Evolutionary conservation across 2,113 vertebrate species (phyloP), one percentile per base, ranked within the genome.

Genomic region (Pelecanoides urinatrix): DNA sequence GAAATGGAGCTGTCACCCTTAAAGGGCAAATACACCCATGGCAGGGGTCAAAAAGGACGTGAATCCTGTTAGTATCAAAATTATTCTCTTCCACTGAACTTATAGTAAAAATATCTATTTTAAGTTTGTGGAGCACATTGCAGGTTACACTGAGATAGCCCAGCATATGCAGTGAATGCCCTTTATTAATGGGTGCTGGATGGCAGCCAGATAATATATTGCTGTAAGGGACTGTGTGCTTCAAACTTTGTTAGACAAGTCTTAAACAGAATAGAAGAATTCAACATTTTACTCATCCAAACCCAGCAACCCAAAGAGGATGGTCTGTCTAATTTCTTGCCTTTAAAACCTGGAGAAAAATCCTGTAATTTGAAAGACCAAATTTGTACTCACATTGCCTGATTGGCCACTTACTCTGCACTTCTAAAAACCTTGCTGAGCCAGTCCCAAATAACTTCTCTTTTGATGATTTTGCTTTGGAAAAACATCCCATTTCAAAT

Each of bases 301-400:
- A 52, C 55, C 8, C 70, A 67, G 38, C 50, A 86, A 14, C 27
- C 67, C 59, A 10, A 38, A 59, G 56, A 81, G 4, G 3, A 53
- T 30, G 38, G 6, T 36, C 47, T 81, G 36, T 23, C 44, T 52
- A 6, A 88, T 40, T 62, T 70, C 65, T 90, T 88, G 8, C 32
- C 55, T 92, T 55, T 40, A 44, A 82, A 90, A 86, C 30, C 42
- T 44, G 49, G 47, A 10, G 30, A 34, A 73, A 72, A 45, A 11
- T 19, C 4, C 26, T 42, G 38, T 44, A 49, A n/a, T 78, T 36
- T 76, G 12, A 34, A 56, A 86, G 78, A 72, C 27, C 11, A 30
- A n/a, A 53, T 52, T 67, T 15, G 11, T 58, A 13, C 8, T 53
- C 16, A 0, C 2, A 0, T 47, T 58, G 23, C 40, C 32, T 42